Percentiles rank a stretch among this genome's conserved stretches.
Conservation (phyloP, 2,113 vertebrate species). For the Marmota monax region DNA sequence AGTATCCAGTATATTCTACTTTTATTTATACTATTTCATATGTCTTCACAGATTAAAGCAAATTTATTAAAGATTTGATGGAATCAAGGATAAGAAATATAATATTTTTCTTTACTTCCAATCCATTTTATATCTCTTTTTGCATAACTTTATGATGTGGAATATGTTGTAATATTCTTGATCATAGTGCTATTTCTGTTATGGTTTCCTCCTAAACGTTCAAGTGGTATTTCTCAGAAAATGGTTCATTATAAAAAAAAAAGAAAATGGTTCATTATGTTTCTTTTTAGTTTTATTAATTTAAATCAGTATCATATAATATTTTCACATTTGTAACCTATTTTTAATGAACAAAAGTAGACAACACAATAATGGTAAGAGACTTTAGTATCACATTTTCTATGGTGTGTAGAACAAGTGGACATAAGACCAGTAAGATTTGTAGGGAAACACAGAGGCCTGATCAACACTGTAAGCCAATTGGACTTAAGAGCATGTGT, state of each 20-base stretch:
- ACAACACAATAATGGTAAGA: not conserved
- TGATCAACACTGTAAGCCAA: not conserved
- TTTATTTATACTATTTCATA: slow-evolving; percentile 9
- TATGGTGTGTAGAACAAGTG: not conserved
- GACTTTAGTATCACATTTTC: not conserved
- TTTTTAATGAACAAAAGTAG: slow-evolving; percentile 45
- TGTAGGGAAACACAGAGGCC: not conserved
- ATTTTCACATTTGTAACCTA: slow-evolving; percentile 1
- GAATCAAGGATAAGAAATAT: slow-evolving; percentile 34
- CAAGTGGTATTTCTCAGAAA: slow-evolving; percentile 35
- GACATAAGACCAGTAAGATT: not conserved
- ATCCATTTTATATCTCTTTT: not conserved
- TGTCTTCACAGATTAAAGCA: not conserved
- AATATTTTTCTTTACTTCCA: not conserved
- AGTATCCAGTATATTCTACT: not conserved
- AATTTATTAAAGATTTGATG: slow-evolving; percentile 4
- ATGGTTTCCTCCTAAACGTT: slow-evolving; percentile 40
- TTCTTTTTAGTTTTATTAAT: slow-evolving; percentile 44
- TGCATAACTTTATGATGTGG: not conserved
- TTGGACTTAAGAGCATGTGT: not conserved
- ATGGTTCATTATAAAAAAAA: not conserved
- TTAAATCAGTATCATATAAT: not conserved
- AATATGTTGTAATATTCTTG: slow-evolving; percentile 9
- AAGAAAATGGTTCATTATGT: not conserved
- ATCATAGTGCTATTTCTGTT: not conserved